Conservation (phyloP, 2,888 invertebrate species). For the Acronicta psi region DNA sequence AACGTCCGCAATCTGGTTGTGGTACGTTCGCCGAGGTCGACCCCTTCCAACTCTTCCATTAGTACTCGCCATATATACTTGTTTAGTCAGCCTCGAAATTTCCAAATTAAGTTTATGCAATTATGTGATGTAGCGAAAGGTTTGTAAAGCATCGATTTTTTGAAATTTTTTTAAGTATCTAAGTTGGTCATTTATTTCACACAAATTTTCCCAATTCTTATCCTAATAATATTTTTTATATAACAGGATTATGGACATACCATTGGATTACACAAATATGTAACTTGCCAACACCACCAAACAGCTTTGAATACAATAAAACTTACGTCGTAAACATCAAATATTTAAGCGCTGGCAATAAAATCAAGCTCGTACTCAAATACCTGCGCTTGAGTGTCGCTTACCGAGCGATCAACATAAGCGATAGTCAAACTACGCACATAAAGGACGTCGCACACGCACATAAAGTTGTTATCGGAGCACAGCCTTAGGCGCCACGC, state of each 20-base stretch:
- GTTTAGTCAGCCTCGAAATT: too few species aligned
- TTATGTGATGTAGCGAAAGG: too few species aligned
- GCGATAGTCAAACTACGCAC: conserved; percentile 77
- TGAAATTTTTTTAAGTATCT: too few species aligned
- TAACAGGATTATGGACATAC: too few species aligned
- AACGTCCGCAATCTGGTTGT: too few species aligned
- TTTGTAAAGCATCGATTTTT: too few species aligned
- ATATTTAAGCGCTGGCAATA: conserved; percentile 47
- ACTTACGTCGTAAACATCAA: neutral
- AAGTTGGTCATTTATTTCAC: too few species aligned
- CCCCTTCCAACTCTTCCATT: too few species aligned
- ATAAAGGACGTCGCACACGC: conserved; percentile 74
- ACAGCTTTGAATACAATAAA: conserved; percentile 20
- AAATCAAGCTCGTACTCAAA: conserved; percentile 44
- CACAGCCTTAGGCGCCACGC: conserved; percentile 76
- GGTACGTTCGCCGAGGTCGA: too few species aligned
- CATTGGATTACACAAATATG: neutral
- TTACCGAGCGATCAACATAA: conserved; percentile 69
- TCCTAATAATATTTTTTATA: neutral
- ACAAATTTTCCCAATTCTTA: too few species aligned
- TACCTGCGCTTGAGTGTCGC: conserved; percentile 54
- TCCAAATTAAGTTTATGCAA: too few species aligned
- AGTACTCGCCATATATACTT: too few species aligned
- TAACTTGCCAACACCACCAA: neutral
- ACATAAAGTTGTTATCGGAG: conserved; percentile 83